Evolutionary conservation across 2,113 vertebrate genomes (phyloP).

Genomic region (Sebastes schlegelii): DNA sequence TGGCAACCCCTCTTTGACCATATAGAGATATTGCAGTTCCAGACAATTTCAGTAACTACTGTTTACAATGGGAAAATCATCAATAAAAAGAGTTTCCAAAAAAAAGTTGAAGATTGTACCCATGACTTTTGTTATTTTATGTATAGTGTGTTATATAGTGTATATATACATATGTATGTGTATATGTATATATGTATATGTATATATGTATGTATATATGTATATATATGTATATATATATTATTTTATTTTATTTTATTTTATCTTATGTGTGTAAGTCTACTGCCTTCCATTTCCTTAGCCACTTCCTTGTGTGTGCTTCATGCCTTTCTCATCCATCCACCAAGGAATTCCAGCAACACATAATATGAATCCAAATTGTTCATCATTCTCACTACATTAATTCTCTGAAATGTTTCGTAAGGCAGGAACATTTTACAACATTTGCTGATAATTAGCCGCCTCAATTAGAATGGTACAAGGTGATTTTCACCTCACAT

Average conservation of each 20-base stretch:
- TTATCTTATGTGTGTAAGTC: background rate
- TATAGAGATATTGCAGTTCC: too few species aligned
- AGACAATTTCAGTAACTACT: too few species aligned
- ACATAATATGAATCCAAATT: slow-evolving; percentile 11
- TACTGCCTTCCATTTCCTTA: background rate
- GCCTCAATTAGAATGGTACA: slow-evolving; percentile 15
- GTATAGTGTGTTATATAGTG: too few species aligned
- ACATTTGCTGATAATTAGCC: slow-evolving; percentile 28
- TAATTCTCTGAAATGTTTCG: slow-evolving; percentile 8
- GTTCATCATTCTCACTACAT: slow-evolving; percentile 9
- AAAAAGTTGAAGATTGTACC: too few species aligned
- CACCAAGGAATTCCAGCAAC: background rate
- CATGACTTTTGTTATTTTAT: too few species aligned
- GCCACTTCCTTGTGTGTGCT: background rate
- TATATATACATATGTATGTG: too few species aligned
- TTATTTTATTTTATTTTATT: background rate
- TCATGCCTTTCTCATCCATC: slow-evolving; percentile 5
- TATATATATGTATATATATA: too few species aligned
- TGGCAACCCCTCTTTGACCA: too few species aligned
- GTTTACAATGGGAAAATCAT: too few species aligned
- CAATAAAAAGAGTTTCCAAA: too few species aligned
- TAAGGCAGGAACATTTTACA: slow-evolving; percentile 7
- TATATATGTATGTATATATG: too few species aligned
- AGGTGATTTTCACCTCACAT: slow-evolving; percentile 32
- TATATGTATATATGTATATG: too few species aligned